Evolutionary conservation across 2,888 invertebrate species (phyloP).

Genomic region (Poecilus cupreus): DNA sequence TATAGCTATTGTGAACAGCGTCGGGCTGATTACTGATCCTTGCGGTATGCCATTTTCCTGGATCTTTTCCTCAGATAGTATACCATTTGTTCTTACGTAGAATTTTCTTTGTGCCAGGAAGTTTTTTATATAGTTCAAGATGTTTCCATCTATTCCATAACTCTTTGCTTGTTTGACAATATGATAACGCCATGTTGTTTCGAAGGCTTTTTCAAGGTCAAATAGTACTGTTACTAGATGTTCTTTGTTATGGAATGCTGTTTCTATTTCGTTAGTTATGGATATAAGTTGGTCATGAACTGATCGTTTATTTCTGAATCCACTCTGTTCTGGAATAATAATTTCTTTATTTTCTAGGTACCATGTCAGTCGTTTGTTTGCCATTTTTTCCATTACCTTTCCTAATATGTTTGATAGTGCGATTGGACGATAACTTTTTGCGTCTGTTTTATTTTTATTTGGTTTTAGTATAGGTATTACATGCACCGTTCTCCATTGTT

Average conservation of each 20-base stretch:
- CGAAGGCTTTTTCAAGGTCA: background rate
- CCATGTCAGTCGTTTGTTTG: slow-evolving; percentile 26
- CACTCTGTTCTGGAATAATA: background rate
- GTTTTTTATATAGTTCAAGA: background rate
- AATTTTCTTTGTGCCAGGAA: background rate
- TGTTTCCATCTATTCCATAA: background rate
- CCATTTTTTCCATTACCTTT: slow-evolving; percentile 20
- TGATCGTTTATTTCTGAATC: background rate
- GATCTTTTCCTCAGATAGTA: no score
- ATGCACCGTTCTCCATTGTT: background rate
- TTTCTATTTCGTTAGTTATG: background rate
- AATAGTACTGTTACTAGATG: background rate
- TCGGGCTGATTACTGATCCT: background rate
- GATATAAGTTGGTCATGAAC: background rate
- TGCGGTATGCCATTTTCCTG: background rate
- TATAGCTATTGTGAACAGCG: background rate
- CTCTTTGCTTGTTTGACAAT: background rate
- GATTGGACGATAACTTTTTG: background rate
- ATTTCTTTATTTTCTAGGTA: slow-evolving; percentile 17
- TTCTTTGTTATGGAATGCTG: background rate
- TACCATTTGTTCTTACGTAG: no score
- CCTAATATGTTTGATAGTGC: background rate
- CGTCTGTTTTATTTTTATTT: background rate
- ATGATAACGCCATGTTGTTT: no score
- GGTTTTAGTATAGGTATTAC: slow-evolving; percentile 12